Conservation (phyloP, 1,140 invertebrate species). For the Caerostris extrusa region DNA sequence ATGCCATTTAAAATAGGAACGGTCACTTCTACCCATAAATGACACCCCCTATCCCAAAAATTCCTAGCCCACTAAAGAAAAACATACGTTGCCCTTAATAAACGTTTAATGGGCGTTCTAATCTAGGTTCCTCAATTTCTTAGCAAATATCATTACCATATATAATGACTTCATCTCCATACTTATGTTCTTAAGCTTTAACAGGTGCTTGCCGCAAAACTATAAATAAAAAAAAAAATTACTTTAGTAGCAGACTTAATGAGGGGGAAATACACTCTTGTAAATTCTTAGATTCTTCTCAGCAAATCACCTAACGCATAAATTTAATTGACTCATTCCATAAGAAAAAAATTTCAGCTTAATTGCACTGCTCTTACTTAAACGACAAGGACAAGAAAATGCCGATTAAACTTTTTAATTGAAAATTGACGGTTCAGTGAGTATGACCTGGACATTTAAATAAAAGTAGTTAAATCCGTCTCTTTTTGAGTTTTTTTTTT, state of each 20-base stretch:
- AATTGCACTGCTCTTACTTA: constrained; percentile 21
- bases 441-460: constrained; percentile 36
- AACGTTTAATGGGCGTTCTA: constrained; percentile 8
- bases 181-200: constrained; percentile 13
- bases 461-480: constrained; percentile 27
- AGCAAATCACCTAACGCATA: constrained; percentile 31
- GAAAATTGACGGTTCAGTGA: constrained; percentile 30
- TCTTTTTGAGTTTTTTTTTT: too few relatives aligned
- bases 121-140: background rate
- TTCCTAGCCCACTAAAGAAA: too few relatives aligned
- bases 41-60: too few relatives aligned
- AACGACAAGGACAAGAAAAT: constrained; percentile 38
- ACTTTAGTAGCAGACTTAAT: constrained; percentile 8
- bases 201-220: background rate
- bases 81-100: background rate
- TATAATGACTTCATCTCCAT: constrained; percentile 18
- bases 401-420: constrained; percentile 39
- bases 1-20: too few relatives aligned
- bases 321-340: constrained; percentile 19
- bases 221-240: background rate
- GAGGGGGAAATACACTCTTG: constrained; percentile 27
- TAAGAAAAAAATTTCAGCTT: background rate
- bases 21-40: too few relatives aligned
- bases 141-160: constrained; percentile 12
- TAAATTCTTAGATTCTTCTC: constrained; percentile 10